Base-by-base conservation (phyloP, 1,140 invertebrate genomes). In the Theocolax elegans region DNA sequence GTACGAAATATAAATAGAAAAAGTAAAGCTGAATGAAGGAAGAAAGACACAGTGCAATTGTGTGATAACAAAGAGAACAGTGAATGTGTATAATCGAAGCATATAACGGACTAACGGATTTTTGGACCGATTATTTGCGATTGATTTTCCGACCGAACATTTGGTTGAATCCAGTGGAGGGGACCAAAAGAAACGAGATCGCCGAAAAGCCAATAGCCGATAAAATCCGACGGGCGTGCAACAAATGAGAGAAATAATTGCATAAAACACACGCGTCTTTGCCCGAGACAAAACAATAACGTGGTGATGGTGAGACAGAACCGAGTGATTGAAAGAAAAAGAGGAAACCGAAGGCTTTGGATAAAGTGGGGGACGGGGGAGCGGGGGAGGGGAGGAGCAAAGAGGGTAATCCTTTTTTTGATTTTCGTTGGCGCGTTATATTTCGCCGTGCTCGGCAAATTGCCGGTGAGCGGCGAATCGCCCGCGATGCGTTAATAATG, bases 181-280 rank as follows among this genome's bases (percentile, higher is more conserved):
- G n/a, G n/a, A n/a, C n/a, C 59, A 65, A 69, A 75, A 68, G 72
- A 63, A 48, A 60, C 35, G 56, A 71, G 73, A 56, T 78, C 74
- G 73, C 75, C 75, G 77, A 75, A 74, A 78, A 77, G 74, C 76
- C 75, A 78, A 79, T 62, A 79, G 77, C 72, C 76, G 62, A 77
- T 78, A 72, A 81, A 80, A 81, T 81, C 76, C 77, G 76, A 81
- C 80, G 68, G 12, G 42, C 4, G 54, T 73, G 75, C 78, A 80
- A 83, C 80, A 81, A 81, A 82, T 76, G 77, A 80, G 71, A 76
- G 75, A 78, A 82, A 81, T 81, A 81, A 82, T 82, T 81, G 80
- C 80, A 77, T 75, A 81, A 81, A 79, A 79, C 80, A 76, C 46
- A 59, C 46, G 65, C 46, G 15, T 53, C 66, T 31, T 68, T 38